These are phyloP conservation scores for Tenrec ecaudatus DNA, from an alignment of 2,113 vertebrate genomes.

Conservation along the genomic window DNA sequence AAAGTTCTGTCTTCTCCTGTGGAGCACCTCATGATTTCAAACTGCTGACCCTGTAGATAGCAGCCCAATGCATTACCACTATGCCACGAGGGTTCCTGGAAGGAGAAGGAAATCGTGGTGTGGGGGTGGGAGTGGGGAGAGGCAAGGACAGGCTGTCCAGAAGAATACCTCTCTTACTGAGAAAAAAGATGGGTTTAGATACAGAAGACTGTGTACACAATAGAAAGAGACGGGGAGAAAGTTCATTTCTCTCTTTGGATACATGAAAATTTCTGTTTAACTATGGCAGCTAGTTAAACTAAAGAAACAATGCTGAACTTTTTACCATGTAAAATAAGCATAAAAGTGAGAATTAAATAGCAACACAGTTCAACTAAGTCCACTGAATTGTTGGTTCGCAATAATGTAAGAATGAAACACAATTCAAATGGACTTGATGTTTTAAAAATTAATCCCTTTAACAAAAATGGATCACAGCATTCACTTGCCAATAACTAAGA, in stretches of 20 bases:
- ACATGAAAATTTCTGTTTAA: neutral
- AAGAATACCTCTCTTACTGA: neutral
- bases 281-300: neutral
- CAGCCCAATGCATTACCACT: too few species aligned
- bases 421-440: neutral
- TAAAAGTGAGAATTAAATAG: neutral
- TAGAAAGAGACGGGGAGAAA: too few species aligned
- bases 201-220: too few species aligned
- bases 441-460: conserved; percentile 3
- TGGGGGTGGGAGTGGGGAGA: too few species aligned
- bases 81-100: too few species aligned
- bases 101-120: too few species aligned
- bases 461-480: neutral
- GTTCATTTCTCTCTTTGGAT: neutral
- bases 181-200: neutral
- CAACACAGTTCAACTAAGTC: too few species aligned
- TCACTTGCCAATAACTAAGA: neutral
- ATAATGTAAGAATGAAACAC: neutral
- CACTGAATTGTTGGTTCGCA: neutral
- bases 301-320: neutral
- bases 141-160: neutral
- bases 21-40: too few species aligned
- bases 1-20: too few species aligned
- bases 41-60: too few species aligned
- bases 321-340: neutral